A percentile compares a stretch with the other conserved stretches of the same genome.
These are phyloP conservation scores for fruit fly (Drosophila melanogaster) DNA, from an alignment of 1,140 invertebrate genomes.

Conservation along the genomic window Release_6_plus_ISO1_MT NC_004354.4:2037001-2037500, in stretches of 20 bases:
- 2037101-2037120: slow-evolving; percentile 29
- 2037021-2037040: too few species aligned
- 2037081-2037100: slow-evolving; percentile 5
- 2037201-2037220: slow-evolving; percentile 26
- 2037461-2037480: slow-evolving; percentile 81
- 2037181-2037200: slow-evolving; percentile 11
- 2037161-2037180: slow-evolving; percentile 12
- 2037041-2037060: too few species aligned
- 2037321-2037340: slow-evolving; percentile 54
- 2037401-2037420: slow-evolving; percentile 35
- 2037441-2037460: slow-evolving; percentile 63
- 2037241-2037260: slow-evolving; percentile 6
- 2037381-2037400: slow-evolving; percentile 56
- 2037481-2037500: slow-evolving; percentile 79
- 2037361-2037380: slow-evolving; percentile 7
- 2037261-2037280: slow-evolving; percentile 11
- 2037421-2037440: slow-evolving; percentile 27
- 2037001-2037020: too few species aligned
- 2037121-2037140: slow-evolving; percentile 23
- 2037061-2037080: background rate
- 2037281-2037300: slow-evolving; percentile 28
- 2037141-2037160: background rate
- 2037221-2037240: slow-evolving; percentile 29
- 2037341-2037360: slow-evolving; percentile 7
- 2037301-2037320: slow-evolving; percentile 26